A percentile compares a stretch with the other conserved stretches of the same genome.
These are phyloP conservation scores for Scopus umbretta DNA, from an alignment of 2,113 vertebrate species.

Conservation along the genomic window DNA sequence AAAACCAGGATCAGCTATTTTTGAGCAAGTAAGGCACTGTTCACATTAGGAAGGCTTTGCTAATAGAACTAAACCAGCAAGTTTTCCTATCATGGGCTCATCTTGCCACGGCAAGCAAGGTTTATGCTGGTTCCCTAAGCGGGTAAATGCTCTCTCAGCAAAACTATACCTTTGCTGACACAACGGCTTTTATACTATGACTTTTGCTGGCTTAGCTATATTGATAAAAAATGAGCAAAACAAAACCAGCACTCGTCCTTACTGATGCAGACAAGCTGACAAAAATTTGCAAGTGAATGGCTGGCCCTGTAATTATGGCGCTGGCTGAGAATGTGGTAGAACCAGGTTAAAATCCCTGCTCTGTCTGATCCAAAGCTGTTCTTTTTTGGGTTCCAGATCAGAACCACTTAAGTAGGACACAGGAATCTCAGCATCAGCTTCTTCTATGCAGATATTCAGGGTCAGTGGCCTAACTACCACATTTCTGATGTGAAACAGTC, in stretches of 20 bases:
- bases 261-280: neutral
- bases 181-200: neutral
- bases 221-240: slow-evolving; percentile 14
- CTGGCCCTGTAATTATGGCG: neutral
- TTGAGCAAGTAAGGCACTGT: neutral
- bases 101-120: neutral
- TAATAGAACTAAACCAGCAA: neutral
- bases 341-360: neutral
- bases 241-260: neutral
- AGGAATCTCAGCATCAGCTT: neutral
- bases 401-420: neutral
- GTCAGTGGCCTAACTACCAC: neutral
- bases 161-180: slow-evolving; percentile 34
- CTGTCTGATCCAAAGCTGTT: neutral
- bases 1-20: neutral
- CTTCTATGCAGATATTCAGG: neutral
- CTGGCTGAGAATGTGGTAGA: neutral
- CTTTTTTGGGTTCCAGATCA: neutral
- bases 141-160: slow-evolving; percentile 16
- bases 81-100: neutral
- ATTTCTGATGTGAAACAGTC: neutral
- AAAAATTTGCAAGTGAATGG: neutral
- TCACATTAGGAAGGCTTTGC: neutral
- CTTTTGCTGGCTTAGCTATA: slow-evolving; percentile 27
- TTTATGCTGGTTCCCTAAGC: neutral